Percentiles rank a stretch among this genome's conserved stretches.
These are phyloP conservation scores for Drosophila lutescens DNA, from an alignment of 2,888 invertebrate genomes.

Conservation along the genomic window DNA sequence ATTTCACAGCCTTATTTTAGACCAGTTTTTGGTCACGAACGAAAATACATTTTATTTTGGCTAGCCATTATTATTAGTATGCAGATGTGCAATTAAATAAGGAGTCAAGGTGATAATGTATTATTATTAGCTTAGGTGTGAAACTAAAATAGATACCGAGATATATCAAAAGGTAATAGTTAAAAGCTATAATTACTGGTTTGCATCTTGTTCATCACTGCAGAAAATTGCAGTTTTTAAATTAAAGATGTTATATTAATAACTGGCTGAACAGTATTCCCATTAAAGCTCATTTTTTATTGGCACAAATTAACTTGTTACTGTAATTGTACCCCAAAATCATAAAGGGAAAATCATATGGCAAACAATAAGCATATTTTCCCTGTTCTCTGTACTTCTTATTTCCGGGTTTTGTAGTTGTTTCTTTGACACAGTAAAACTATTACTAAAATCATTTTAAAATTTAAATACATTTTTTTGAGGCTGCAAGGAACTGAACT, in stretches of 20 bases:
- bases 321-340: conserved; percentile 11
- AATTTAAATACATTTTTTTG: too few species aligned
- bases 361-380: conserved; percentile 15
- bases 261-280: neutral
- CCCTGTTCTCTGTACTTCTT: conserved; percentile 11
- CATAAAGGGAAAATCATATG: neutral
- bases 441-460: too few species aligned
- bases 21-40: conserved; percentile 31
- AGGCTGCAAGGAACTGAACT: too few species aligned
- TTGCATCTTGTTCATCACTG: conserved; percentile 1
- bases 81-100: conserved; percentile 14
- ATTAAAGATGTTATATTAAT: neutral
- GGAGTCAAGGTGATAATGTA: conserved; percentile 22
- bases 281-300: conserved; percentile 14
- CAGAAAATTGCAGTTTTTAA: neutral
- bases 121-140: conserved; percentile 2
- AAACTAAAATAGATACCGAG: neutral
- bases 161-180: neutral
- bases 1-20: conserved; percentile 49
- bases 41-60: neutral
- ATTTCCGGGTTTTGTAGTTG: too few species aligned
- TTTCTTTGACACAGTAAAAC: too few species aligned
- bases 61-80: conserved; percentile 2
- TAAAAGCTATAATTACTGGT: neutral
- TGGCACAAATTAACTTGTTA: conserved; percentile 21